phyloP scores from a whole-genome alignment of 2,797 vertebrate genomes.

The Tarsius wallacei region DNA sequence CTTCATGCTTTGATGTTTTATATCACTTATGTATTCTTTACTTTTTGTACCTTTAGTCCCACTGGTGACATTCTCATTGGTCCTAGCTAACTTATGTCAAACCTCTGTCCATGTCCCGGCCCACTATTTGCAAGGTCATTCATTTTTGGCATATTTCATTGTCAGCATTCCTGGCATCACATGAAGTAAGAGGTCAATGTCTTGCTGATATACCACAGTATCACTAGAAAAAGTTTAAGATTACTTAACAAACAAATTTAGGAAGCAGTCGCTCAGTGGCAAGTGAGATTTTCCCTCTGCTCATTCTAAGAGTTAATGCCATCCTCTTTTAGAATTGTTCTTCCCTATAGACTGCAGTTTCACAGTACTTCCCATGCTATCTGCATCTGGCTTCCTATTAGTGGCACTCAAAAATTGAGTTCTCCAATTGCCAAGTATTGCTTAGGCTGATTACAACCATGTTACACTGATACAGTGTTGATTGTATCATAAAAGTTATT shows the following conservation, averaged over 20 bases:
- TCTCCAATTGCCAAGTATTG: not conserved
- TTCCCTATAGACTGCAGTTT: not conserved
- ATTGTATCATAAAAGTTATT: not conserved
- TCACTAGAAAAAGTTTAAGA: not conserved
- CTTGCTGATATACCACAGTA: not conserved
- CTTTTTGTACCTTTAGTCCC: not conserved
- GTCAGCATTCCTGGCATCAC: not conserved
- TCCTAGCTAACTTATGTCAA: not conserved
- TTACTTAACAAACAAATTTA: not conserved
- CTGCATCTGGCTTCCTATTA: not conserved
- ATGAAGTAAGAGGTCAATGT: not conserved
- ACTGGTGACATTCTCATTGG: not conserved
- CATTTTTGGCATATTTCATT: not conserved
- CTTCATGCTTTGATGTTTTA: not conserved
- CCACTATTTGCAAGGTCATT: not conserved
- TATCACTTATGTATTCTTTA: not conserved
- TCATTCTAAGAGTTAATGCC: not conserved
- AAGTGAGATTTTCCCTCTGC: not conserved
- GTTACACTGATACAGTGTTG: not conserved
- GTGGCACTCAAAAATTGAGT: not conserved
- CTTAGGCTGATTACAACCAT: not conserved
- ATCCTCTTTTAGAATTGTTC: not conserved
- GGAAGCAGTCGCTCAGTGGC: not conserved
- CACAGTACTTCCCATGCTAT: not conserved
- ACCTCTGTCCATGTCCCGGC: not conserved